These are phyloP conservation scores for Morinoia aosen DNA, from an alignment of 2,888 invertebrate species.

Conservation along the genomic window DNA sequence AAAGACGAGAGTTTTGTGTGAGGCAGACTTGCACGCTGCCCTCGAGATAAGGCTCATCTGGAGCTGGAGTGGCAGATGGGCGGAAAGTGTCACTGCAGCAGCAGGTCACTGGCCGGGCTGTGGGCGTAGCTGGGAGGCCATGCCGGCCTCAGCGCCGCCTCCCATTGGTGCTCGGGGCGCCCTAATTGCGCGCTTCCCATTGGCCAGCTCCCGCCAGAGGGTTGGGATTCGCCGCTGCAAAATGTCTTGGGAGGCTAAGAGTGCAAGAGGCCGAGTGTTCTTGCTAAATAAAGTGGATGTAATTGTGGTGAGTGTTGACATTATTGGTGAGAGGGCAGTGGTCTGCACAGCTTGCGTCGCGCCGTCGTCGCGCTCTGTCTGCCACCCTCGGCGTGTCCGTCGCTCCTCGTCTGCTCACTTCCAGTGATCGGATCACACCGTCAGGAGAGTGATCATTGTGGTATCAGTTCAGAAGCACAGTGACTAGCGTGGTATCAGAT, in stretches of 20 bases:
- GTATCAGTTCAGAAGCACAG: neutral
- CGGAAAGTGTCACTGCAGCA: neutral
- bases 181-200: conserved; percentile 1
- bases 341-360: neutral
- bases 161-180: conserved; percentile 1
- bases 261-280: conserved; percentile 50
- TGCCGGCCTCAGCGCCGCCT: neutral
- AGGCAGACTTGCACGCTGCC: neutral
- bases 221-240: conserved; percentile 22
- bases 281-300: conserved; percentile 48
- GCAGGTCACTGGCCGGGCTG: conserved; percentile 2
- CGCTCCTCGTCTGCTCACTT: neutral
- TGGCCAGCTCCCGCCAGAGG: neutral
- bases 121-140: neutral
- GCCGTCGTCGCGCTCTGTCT: neutral
- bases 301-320: conserved; percentile 49
- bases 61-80: neutral
- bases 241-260: conserved; percentile 34
- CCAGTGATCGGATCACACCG: no score
- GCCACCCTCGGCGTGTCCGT: neutral
- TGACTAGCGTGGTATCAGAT: neutral
- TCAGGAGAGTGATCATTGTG: neutral
- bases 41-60: neutral
- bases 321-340: conserved; percentile 34
- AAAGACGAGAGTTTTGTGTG: neutral